Evolutionary conservation across 2,888 invertebrate species (phyloP), one percentile per base, ranked within the genome.

Genomic region (Carabus problematicus): DNA sequence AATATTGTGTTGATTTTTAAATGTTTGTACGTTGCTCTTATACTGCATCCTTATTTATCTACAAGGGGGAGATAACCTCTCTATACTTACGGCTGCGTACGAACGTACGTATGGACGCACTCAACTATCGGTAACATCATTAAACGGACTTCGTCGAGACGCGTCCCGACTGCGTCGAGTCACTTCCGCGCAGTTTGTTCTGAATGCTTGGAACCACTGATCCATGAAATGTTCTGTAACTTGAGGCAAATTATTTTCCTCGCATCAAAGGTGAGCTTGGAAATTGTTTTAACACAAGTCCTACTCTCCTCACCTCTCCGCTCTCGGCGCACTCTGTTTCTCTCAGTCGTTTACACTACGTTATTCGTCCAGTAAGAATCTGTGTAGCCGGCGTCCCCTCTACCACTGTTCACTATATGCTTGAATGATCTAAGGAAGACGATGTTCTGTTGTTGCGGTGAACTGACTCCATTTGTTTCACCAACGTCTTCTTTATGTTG

Each of bases 141-240:
- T 72, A 72, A 52, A 18, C 64, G 19, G 56, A 52, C 56, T 11
- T 19, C 43, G 40, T 54, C 45, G 52, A 16, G 52, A n/a, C 52
- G 52, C 14, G 43, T 19, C 9, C 39, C 12, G 18, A 49, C 64
- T n/a, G 43, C 60, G 45, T 43, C 60, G 18, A 43, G 19, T 45
- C 49, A 71, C 75, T 76, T 72, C 74, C 76, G 75, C 76, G 71
- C 75, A 75, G 75, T 78, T 78, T 75, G 71, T 73, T 72, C 66
- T 73, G 76, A 78, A 77, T 77, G 72, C 77, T 72, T 73, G 71
- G 72, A 77, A 75, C 76, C 77, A 77, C 40, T 74, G 72, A 73
- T 73, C 76, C 78, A 77, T 78, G 78, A 79, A 79, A 78, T 77
- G 77, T 77, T 78, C 76, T 74, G 77, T 78, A 78, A 78, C 79